phyloP scores from a whole-genome alignment of 2,888 invertebrate genomes.

The Agriopis marginaria region DNA sequence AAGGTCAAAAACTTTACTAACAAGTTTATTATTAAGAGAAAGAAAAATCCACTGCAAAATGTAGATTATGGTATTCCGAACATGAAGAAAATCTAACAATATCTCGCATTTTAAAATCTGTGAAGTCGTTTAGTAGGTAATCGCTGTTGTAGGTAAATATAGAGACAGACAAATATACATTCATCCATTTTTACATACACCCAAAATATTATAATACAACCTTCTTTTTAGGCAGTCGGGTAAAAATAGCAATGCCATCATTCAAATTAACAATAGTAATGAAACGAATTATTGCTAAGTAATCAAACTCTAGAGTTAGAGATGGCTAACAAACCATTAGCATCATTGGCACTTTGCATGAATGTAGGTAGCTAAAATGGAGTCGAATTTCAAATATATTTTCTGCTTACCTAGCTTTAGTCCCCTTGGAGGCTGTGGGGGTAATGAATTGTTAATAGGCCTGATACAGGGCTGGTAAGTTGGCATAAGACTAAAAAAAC shows the following conservation, averaged over 20 bases:
- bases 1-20: too few species aligned
- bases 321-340: background rate
- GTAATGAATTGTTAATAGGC: constrained; percentile 32
- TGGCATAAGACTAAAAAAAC: background rate
- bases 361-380: constrained; percentile 5
- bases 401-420: constrained; percentile 10
- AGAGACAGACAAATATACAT: too few species aligned
- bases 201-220: too few species aligned
- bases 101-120: too few species aligned
- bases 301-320: background rate
- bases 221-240: background rate
- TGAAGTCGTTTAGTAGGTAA: too few species aligned
- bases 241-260: background rate
- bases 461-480: constrained; percentile 15
- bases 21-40: too few species aligned
- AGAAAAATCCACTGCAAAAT: too few species aligned
- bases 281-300: background rate
- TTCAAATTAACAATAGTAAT: background rate
- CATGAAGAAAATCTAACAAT: too few species aligned
- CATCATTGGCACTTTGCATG: constrained; percentile 1
- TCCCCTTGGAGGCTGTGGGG: constrained; percentile 16
- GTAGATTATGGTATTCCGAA: too few species aligned
- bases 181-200: too few species aligned
- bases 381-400: constrained; percentile 6
- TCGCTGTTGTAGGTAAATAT: too few species aligned